Percentiles rank a stretch among this genome's conserved stretches.
These are phyloP conservation scores for Cheilosia pagana DNA, from an alignment of 2,888 invertebrate genomes.

Conservation along the genomic window DNA sequence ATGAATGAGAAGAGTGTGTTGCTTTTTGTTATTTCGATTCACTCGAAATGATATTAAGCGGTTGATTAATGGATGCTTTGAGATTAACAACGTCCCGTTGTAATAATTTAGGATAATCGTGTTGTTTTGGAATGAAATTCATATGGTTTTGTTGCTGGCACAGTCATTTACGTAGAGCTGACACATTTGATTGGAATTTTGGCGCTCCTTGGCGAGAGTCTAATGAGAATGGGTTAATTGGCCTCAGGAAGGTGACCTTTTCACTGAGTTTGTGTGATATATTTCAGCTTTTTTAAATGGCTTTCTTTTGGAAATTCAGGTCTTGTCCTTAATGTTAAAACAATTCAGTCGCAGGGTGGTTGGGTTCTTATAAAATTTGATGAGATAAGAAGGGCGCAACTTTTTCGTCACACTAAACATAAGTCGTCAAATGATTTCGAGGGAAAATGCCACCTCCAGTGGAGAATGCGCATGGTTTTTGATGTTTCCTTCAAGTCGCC, in stretches of 20 bases:
- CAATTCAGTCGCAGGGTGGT: too few species aligned
- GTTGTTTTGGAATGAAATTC: conserved; percentile 26
- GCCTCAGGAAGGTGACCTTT: not conserved
- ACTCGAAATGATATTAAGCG: conserved; percentile 45
- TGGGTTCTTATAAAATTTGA: too few species aligned
- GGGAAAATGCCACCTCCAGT: too few species aligned
- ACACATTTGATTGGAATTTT: conserved; percentile 36
- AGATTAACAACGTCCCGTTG: conserved; percentile 58
- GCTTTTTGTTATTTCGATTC: conserved; percentile 15
- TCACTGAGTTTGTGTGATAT: not conserved
- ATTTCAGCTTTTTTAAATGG: not conserved
- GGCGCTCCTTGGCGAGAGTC: not conserved
- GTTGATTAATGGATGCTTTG: conserved; percentile 56
- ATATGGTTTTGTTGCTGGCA: conserved; percentile 24
- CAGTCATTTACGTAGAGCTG: conserved; percentile 27
- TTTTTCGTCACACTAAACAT: too few species aligned
- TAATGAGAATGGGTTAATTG: not conserved
- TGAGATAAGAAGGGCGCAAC: too few species aligned
- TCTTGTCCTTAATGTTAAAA: too few species aligned
- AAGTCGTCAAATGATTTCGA: too few species aligned
- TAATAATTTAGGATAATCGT: conserved; percentile 55
- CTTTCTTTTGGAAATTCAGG: too few species aligned
- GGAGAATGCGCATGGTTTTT: too few species aligned
- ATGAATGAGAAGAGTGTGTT: not conserved
- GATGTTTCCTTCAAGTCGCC: too few species aligned